Evolutionary conservation across 92 coral and sea anemone species (phyloP).

Genomic region (Zoanthus gigantus): DNA sequence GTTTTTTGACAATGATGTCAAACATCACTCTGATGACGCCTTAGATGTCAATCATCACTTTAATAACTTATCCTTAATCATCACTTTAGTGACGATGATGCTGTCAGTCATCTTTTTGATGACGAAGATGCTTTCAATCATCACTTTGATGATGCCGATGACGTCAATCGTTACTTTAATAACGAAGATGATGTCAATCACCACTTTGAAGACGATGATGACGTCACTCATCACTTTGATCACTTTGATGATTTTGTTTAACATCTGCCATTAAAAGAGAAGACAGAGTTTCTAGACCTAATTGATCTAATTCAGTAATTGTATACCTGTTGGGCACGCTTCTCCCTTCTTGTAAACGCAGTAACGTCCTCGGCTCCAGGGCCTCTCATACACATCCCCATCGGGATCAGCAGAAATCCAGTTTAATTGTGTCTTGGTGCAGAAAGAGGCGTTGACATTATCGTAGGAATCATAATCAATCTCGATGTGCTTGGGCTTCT

Average conservation of each 20-base stretch:
- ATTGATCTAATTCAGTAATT: not conserved
- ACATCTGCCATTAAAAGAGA: no score
- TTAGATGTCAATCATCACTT: no score
- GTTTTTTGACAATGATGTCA: not conserved
- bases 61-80: no score
- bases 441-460: conserved; percentile 26
- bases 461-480: conserved; percentile 6
- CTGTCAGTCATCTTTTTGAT: no score
- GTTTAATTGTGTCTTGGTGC: conserved; percentile 46
- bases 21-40: not conserved
- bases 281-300: no score
- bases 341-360: conserved; percentile 40
- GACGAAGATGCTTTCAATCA: no score
- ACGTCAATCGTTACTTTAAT: no score
- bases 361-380: conserved; percentile 37
- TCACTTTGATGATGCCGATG: no score
- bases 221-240: no score
- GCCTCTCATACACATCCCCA: conserved; percentile 23
- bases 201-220: no score
- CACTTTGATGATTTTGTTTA: no score
- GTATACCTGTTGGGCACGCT: conserved; percentile 20
- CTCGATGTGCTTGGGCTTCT: conserved; percentile 29
- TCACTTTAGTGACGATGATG: not conserved
- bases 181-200: no score
- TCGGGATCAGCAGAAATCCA: conserved; percentile 11